These are phyloP conservation scores for Diabrotica undecimpunctata DNA, from an alignment of 1,140 invertebrate genomes.

Conservation along the genomic window DNA sequence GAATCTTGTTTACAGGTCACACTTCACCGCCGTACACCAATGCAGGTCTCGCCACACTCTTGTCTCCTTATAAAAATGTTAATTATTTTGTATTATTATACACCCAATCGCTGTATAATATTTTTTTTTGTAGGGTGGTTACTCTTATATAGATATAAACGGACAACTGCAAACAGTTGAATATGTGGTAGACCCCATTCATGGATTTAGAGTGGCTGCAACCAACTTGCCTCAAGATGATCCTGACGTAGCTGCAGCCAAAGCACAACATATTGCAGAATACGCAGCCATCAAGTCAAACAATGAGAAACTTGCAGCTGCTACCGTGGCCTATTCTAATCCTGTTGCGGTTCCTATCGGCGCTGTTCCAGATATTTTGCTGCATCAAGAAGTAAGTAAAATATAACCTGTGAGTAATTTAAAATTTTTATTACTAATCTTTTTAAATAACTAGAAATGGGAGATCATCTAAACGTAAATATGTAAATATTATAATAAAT, in stretches of 20 bases:
- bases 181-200: slow-evolving; percentile 63
- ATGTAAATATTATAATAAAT: too few relatives aligned
- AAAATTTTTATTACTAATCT: not conserved
- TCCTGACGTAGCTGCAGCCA: slow-evolving; percentile 43
- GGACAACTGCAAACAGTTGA: slow-evolving; percentile 62
- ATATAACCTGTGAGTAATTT: not conserved
- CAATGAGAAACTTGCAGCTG: slow-evolving; percentile 30
- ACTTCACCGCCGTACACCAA: too few relatives aligned
- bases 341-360: slow-evolving; percentile 30
- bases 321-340: slow-evolving; percentile 32
- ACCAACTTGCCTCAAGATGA: slow-evolving; percentile 60
- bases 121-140: slow-evolving; percentile 18
- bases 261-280: slow-evolving; percentile 40
- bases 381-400: slow-evolving; percentile 15
- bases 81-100: too few relatives aligned
- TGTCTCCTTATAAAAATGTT: too few relatives aligned
- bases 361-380: slow-evolving; percentile 23
- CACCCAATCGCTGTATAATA: too few relatives aligned
- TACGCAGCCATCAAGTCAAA: slow-evolving; percentile 38
- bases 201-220: slow-evolving; percentile 64
- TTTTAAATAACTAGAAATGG: too few relatives aligned
- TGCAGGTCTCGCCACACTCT: too few relatives aligned
- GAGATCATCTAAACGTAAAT: too few relatives aligned
- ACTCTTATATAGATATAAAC: slow-evolving; percentile 54
- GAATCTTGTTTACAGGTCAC: too few relatives aligned